Base-by-base conservation (phyloP, 2,888 invertebrate species). In the Torymus auratus region DNA sequence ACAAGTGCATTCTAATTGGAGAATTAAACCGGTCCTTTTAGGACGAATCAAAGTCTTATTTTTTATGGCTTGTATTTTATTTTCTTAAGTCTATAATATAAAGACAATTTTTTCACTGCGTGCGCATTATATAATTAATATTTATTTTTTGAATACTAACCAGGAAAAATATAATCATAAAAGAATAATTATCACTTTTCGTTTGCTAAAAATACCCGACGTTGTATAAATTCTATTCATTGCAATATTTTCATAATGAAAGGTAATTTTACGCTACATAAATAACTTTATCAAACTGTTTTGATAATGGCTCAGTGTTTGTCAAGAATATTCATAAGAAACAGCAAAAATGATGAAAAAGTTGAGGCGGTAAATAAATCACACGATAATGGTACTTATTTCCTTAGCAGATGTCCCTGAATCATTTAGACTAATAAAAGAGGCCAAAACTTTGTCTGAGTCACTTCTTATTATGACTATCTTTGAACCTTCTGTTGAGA, bases 21-120 rank as follows among this genome's bases (percentile, higher is more conserved):
- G 3, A 69, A 68, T 76, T 68, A 58, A 76, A 73, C 64, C 73
- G 73, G 73, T 64, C 64, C 64, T 73, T 64, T 72, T 50, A 17
- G 68, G 28, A 56, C 52, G 23, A 23, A 0, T 20, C 14, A 55
- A 28, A 28, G 28, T 3, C 28, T 64, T 64, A 50, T 64, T 64
- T 67, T 67, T 53, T 67, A 17, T 20, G 13, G 12, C 50, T 65
- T 13, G n/a, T 7, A n/a, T 3, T 52, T 20, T 12, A 28, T 50
- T 15, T 20, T 20, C 20, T 53, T 17, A 53, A 53, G 17, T 23
- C 14, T 11, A 7, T 53, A 20, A 67, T 67, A 7, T 61, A 20
- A 20, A 65, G 3, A 28, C 28, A 3, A 4, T 28, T 5, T 28
- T 28, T 41, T 20, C 17, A 61, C 23, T 52, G 17, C 4, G n/a